These are phyloP conservation scores for Cariama cristata DNA, from an alignment of 2,113 vertebrate species.

Conservation along the genomic window DNA sequence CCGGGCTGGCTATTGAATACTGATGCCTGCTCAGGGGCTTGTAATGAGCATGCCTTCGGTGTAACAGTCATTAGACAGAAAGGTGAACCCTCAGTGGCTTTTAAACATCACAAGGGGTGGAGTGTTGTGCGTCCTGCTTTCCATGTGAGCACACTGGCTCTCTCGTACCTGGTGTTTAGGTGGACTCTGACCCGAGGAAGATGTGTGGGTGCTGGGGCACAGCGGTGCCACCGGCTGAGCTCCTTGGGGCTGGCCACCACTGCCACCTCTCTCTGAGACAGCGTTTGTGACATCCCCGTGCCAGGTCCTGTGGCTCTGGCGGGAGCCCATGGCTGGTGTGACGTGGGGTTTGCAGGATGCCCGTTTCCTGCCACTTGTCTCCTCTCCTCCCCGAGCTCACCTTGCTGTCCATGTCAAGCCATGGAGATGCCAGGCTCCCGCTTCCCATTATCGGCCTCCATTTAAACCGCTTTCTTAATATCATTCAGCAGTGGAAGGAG, in stretches of 20 bases:
- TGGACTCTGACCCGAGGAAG: not conserved
- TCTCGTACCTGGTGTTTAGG: fast-evolving
- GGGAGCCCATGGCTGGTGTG: fast-evolving
- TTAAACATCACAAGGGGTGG: not conserved
- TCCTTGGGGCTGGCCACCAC: not conserved
- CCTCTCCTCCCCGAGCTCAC: not conserved
- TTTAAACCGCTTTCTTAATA: not conserved
- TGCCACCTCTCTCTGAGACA: not conserved
- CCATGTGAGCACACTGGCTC: fast-evolving
- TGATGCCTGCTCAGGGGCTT: not conserved
- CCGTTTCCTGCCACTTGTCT: not conserved
- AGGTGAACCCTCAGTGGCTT: not conserved
- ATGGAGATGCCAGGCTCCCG: not conserved
- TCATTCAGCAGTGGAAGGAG: not conserved
- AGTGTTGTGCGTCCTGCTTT: not conserved
- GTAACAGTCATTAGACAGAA: not conserved
- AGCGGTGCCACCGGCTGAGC: fast-evolving
- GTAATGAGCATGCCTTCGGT: not conserved
- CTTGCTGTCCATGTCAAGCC: not conserved
- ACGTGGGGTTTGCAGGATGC: fast-evolving
- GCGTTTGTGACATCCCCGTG: fast-evolving
- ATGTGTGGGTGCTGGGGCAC: not conserved
- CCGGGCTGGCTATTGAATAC: not conserved
- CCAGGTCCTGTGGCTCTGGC: not conserved
- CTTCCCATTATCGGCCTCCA: not conserved